Evolutionary conservation across 2,797 vertebrate genomes (phyloP), one percentile per base, ranked within the genome.

Genomic region (Coilia nasus): DNA sequence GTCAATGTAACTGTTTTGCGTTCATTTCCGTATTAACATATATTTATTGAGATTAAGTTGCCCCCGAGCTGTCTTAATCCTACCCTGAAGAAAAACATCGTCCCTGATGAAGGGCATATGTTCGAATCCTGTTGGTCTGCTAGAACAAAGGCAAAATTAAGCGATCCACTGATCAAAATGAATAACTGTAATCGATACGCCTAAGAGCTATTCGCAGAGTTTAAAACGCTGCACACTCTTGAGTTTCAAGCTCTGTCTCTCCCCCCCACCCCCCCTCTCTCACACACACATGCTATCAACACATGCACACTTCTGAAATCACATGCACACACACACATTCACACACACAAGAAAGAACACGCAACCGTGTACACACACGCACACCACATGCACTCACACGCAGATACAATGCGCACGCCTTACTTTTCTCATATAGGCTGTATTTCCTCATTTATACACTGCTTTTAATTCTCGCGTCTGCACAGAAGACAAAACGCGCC

Each of bases 401-500:
- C 71, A 78, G 31, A 44, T 31, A 78, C 35, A 78, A 67, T 11
- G 28, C 25, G 11, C 25, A 12, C 64, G 28, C 25, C n/a, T 71
- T 78, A 78, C 71, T 78, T 78, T 78, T 78, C 17, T 41, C 17
- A 35, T 44, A 25, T 57, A 67, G 25, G 15, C 11, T 11, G 14
- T 67, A 41, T 78, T 19, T 41, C 19, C 71, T 17, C 35, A 19
- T 5, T 41, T 31, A 11, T 71, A 23, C 25, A 71, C 31, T 71
- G 25, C 28, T 71, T 17, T 35, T 23, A 31, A 35, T 71, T 71
- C 15, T 12, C 62, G 14, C 25, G 62, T 67, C 35, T 78, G 21
- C 19, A 0, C 71, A 78, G 71, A 78, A 78, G 35, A 35, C 35
- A 17, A 44, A 44, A 90, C 92, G 54, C 54, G 44, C 90, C 92